Conservation (phyloP, 2,888 invertebrate species). For the Osmoderma eremita region DNA sequence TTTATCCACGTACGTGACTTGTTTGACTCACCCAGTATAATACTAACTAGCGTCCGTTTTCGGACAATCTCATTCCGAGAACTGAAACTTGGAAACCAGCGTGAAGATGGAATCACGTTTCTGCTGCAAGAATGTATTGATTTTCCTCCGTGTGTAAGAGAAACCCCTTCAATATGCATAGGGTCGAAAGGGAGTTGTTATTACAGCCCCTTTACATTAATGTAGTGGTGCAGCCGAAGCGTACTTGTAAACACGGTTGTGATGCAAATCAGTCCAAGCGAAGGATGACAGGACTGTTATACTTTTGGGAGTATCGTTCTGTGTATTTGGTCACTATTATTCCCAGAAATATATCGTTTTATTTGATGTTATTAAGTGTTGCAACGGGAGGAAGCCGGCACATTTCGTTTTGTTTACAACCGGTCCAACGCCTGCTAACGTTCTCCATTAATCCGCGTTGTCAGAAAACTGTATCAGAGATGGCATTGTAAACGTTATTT, state of each 20-base stretch:
- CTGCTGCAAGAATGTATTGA: slow-evolving; percentile 29
- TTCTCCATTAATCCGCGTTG: slow-evolving; percentile 37
- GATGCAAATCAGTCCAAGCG: too few species aligned
- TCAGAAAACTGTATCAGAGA: slow-evolving; percentile 37
- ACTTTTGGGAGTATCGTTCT: too few species aligned
- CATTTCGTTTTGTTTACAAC: slow-evolving; percentile 27
- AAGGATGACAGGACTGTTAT: too few species aligned
- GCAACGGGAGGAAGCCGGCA: neutral
- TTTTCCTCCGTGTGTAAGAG: slow-evolving; percentile 4
- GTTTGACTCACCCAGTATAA: slow-evolving; percentile 14
- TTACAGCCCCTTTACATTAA: neutral
- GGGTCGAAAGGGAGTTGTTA: neutral
- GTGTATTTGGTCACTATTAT: too few species aligned
- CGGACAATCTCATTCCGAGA: neutral
- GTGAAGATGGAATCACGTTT: slow-evolving; percentile 28
- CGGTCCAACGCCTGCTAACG: slow-evolving; percentile 20
- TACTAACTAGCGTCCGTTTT: slow-evolving; percentile 13
- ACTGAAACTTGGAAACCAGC: slow-evolving; percentile 23
- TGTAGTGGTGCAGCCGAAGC: too few species aligned
- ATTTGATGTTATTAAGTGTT: too few species aligned
- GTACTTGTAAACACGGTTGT: too few species aligned
- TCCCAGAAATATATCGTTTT: too few species aligned
- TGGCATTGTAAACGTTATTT: slow-evolving; percentile 40
- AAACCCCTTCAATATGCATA: slow-evolving; percentile 22
- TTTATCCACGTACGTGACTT: slow-evolving; percentile 25